Evolutionary conservation across 2,113 vertebrate genomes (phyloP).

Genomic region (Arvicanthis niloticus): DNA sequence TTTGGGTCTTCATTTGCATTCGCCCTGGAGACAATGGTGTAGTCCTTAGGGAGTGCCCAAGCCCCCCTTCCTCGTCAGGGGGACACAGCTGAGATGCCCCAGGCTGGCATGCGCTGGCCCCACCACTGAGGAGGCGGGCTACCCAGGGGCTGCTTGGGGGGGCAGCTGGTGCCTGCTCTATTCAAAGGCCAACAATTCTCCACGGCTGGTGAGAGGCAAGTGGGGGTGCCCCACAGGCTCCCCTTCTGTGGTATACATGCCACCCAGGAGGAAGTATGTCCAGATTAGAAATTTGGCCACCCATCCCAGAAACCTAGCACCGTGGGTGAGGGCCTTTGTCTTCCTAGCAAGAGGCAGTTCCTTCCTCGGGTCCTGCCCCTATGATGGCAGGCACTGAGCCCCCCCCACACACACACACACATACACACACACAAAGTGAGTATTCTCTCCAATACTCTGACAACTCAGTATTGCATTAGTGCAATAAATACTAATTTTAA

Average conservation of each 20-base stretch:
- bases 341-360: background rate
- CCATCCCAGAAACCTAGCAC: constrained; percentile 39
- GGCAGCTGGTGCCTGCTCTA: constrained; percentile 78
- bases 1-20: constrained; percentile 1
- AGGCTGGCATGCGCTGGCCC: constrained; percentile 70
- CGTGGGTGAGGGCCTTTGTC: constrained; percentile 58
- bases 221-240: background rate
- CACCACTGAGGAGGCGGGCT: constrained; percentile 16
- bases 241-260: background rate
- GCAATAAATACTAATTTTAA: constrained; percentile 81
- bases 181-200: constrained; percentile 77
- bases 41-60: constrained; percentile 18
- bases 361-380: background rate
- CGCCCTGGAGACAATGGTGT: constrained; percentile 61
- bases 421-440: background rate
- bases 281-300: constrained; percentile 50
- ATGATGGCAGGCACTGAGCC: background rate
- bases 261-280: constrained; percentile 35
- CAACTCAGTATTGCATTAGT: constrained; percentile 73
- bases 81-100: constrained; percentile 78
- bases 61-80: background rate
- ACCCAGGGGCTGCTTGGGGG: constrained; percentile 44
- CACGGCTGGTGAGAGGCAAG: constrained; percentile 60
- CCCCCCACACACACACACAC: background rate
- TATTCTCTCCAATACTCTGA: constrained; percentile 71